Evolutionary conservation across 2,888 invertebrate species (phyloP).

Genomic region (Bellardia pandia): DNA sequence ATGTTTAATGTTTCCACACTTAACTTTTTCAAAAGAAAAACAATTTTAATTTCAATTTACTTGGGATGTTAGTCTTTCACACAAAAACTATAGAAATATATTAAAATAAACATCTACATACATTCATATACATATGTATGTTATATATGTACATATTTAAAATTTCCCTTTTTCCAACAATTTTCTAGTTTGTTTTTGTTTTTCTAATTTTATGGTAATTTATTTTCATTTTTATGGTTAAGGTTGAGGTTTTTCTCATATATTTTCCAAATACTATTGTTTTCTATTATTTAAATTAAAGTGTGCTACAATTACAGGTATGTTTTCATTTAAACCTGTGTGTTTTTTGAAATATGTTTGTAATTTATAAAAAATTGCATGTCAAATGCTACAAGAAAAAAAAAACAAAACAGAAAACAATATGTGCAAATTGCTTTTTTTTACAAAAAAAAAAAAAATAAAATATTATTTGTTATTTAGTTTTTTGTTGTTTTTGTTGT

Average conservation of each 20-base stretch:
- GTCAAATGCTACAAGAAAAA: conserved; percentile 17
- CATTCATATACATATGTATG: no score
- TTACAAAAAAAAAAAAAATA: background rate
- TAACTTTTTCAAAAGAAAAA: conserved; percentile 21
- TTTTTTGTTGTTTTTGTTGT: background rate
- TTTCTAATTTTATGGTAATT: conserved; percentile 52
- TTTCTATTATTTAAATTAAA: background rate
- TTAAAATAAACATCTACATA: background rate
- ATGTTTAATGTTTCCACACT: conserved; percentile 18
- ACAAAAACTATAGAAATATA: background rate
- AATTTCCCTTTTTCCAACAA: background rate
- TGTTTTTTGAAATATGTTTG: conserved; percentile 35
- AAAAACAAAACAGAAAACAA: conserved; percentile 9
- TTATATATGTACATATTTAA: background rate
- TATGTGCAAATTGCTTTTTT: conserved; percentile 41
- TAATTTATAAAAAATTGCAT: conserved; percentile 48
- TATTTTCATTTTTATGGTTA: conserved; percentile 50
- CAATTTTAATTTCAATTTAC: conserved; percentile 17
- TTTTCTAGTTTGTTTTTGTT: background rate
- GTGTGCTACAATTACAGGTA: conserved; percentile 23
- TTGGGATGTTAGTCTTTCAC: background rate
- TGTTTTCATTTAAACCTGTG: background rate
- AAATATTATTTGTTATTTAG: background rate
- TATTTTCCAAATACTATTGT: background rate
- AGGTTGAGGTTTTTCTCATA: background rate